These are phyloP conservation scores for Nasonovia ribisnigri DNA, from an alignment of 2,888 invertebrate species.

Conservation along the genomic window DNA sequence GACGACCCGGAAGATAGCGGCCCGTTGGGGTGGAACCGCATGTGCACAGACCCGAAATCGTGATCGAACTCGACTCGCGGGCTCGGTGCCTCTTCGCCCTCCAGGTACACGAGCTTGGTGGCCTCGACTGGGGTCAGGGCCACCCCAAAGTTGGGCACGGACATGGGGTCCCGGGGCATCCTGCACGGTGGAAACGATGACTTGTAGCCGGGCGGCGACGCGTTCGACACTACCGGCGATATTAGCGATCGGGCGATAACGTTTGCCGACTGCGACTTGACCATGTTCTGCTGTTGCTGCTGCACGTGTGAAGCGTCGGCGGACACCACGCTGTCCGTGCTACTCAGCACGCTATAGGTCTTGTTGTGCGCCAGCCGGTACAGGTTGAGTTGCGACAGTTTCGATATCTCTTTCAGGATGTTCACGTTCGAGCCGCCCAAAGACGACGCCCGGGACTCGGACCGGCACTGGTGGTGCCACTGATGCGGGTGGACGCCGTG, in stretches of 20 bases:
- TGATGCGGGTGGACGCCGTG: constrained; percentile 69
- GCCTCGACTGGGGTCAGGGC: constrained; percentile 78
- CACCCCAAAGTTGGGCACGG: constrained; percentile 52
- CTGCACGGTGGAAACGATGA: constrained; percentile 47
- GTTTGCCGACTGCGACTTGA: constrained; percentile 72
- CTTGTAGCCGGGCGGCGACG: constrained; percentile 27
- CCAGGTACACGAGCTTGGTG: constrained; percentile 78
- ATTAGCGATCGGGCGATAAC: constrained; percentile 70
- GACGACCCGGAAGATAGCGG: neutral
- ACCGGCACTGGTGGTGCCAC: constrained; percentile 70
- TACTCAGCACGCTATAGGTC: constrained; percentile 78
- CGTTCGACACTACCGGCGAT: constrained; percentile 69
- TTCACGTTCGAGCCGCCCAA: constrained; percentile 67
- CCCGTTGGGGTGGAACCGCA: constrained; percentile 72
- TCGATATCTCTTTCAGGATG: constrained; percentile 78
- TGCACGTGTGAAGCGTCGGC: constrained; percentile 73
- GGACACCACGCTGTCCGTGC: constrained; percentile 67
- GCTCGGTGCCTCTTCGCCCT: constrained; percentile 76
- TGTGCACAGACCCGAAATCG: constrained; percentile 73
- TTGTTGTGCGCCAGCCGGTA: constrained; percentile 75
- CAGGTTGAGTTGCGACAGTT: constrained; percentile 79
- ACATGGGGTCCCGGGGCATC: constrained; percentile 44
- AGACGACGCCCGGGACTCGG: constrained; percentile 70
- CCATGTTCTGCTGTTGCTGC: constrained; percentile 71
- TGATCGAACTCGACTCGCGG: constrained; percentile 65